These are phyloP conservation scores for Pachyrhynchus sulphureomaculatus DNA, from an alignment of 1,140 invertebrate genomes.

Conservation along the genomic window DNA sequence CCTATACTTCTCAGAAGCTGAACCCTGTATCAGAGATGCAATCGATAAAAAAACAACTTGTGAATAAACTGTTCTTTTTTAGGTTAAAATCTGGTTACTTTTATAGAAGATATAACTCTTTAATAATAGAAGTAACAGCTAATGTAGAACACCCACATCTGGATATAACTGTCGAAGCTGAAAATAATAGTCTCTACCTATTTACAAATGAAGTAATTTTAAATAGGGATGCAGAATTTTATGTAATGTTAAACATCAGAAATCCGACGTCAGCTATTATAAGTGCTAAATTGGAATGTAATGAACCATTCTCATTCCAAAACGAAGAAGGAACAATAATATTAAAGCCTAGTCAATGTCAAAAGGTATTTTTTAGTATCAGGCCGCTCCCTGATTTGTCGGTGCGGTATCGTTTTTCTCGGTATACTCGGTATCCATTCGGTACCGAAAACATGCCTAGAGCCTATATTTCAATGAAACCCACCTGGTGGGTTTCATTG, in stretches of 20 bases:
- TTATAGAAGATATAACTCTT: constrained; percentile 16
- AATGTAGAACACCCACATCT: constrained; percentile 30
- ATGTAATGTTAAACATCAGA: constrained; percentile 4
- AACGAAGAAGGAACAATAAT: constrained; percentile 57
- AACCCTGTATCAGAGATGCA: too few species aligned
- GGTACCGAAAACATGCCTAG: too few species aligned
- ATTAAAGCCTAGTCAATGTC: constrained; percentile 53
- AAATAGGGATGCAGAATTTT: constrained; percentile 6
- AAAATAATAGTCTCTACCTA: constrained; percentile 18
- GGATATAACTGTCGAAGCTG: constrained; percentile 25
- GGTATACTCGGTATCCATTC: too few species aligned
- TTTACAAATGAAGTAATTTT: constrained; percentile 38
- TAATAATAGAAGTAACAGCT: constrained; percentile 31
- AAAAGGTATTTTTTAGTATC: constrained; percentile 16
- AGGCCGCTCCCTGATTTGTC: too few species aligned
- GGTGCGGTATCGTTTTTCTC: too few species aligned
- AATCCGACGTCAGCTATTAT: constrained; percentile 9
- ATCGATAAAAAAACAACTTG: too few species aligned
- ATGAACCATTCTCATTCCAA: constrained; percentile 13
- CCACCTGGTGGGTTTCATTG: too few species aligned
- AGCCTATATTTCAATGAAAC: too few species aligned
- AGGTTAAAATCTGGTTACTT: constrained; percentile 35
- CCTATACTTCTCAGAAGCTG: too few species aligned
- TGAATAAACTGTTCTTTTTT: too few species aligned
- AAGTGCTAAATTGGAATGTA: background rate